A percentile compares a stretch with the other conserved stretches of the same genome.
Conservation (phyloP, 2,888 invertebrate genomes). For the Microctonus aethiopoides region DNA sequence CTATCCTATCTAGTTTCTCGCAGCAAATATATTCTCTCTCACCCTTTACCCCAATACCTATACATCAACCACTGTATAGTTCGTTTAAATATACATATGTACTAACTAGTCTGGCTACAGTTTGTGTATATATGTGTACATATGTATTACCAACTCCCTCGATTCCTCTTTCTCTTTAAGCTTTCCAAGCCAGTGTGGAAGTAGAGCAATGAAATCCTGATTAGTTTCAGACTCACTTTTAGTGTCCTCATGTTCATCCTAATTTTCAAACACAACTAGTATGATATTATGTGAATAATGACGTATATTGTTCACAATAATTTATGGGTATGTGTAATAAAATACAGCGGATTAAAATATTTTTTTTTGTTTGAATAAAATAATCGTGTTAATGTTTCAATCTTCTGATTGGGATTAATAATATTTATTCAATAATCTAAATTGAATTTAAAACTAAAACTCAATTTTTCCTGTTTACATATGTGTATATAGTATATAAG, state of each 20-base stretch:
- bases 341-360: too few relatives aligned
- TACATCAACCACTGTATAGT: too few relatives aligned
- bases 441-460: too few relatives aligned
- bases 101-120: not conserved
- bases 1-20: not conserved
- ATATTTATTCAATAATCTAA: too few relatives aligned
- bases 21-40: not conserved
- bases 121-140: not conserved
- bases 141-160: not conserved
- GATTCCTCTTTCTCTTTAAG: too few relatives aligned
- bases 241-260: constrained; percentile 40
- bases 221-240: constrained; percentile 45
- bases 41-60: not conserved
- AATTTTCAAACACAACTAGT: constrained; percentile 36
- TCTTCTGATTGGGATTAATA: too few relatives aligned
- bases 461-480: too few relatives aligned
- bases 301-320: too few relatives aligned
- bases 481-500: too few relatives aligned
- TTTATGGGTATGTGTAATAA: too few relatives aligned
- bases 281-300: not conserved
- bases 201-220: constrained; percentile 48
- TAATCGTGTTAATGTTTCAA: too few relatives aligned
- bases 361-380: too few relatives aligned
- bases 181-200: constrained; percentile 41
- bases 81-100: not conserved